Percentiles rank a stretch among this genome's conserved stretches.
Conservation (phyloP, 2,888 invertebrate species). For the Orthosia gothica region DNA sequence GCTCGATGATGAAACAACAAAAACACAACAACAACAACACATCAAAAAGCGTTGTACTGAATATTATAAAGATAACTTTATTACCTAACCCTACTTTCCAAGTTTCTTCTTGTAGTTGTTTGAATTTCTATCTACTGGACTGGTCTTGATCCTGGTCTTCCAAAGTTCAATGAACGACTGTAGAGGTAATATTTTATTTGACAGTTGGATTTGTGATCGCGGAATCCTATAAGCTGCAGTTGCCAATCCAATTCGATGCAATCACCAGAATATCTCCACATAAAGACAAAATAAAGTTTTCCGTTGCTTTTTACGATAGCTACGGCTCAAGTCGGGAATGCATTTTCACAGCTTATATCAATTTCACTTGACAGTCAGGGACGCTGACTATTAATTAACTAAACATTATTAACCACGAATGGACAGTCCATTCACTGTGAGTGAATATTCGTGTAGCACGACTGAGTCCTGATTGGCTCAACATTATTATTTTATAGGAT, state of each 20-base stretch:
- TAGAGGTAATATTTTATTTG: constrained; percentile 7
- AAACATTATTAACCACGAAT: neutral
- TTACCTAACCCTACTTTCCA: neutral
- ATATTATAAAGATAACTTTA: constrained; percentile 15
- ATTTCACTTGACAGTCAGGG: neutral
- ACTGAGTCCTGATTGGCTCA: constrained; percentile 4
- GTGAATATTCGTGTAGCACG: neutral
- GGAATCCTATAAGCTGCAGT: neutral
- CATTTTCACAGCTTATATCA: neutral
- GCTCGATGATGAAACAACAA: neutral
- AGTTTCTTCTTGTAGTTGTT: neutral
- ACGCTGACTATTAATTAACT: neutral
- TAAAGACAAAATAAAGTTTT: constrained; percentile 13
- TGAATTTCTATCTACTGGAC: no score
- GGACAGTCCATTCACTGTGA: neutral
- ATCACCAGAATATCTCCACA: constrained; percentile 10
- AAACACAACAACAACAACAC: no score
- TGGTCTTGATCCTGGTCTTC: no score
- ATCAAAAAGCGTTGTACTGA: neutral
- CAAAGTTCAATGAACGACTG: neutral
- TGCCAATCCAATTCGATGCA: neutral
- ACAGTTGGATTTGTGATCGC: neutral
- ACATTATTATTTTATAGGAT: neutral
- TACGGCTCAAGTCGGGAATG: no score
- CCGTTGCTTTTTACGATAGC: neutral